Base-by-base conservation (phyloP, 2,113 vertebrate genomes). In the Coptodon rendalli region DNA sequence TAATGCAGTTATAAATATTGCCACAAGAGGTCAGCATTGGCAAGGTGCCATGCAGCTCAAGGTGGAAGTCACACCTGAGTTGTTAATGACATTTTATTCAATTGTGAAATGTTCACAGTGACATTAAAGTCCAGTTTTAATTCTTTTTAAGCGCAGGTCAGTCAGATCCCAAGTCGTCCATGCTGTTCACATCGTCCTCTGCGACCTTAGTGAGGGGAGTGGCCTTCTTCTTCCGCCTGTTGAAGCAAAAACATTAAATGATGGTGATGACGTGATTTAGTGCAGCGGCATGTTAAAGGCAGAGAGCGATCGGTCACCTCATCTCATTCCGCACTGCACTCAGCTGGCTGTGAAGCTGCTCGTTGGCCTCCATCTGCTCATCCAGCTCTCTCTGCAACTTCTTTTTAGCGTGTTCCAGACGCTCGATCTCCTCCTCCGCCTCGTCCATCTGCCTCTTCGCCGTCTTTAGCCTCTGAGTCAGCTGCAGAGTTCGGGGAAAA, bases 381-480 rank as follows among this genome's bases (percentile, higher is more conserved):
- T 99, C 98, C 92, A 98, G 92, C 40, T 99, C 98, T 93, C 99
- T 95, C 96, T 99, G 98, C 59, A 99, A 95, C 93, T 98, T 99
- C 96, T 98, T 99, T 87, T 97, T 98, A 1, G 94, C 88, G 52
- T 97, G 97, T 92, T 99, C 98, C 86, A 99, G 96, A 50, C 98
- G 95, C 95, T 99, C 98, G 7, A 99, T 99, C 95, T 99, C 98
- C 94, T 98, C 98, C 96, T 99, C 99, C 0, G 98, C 98, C 94
- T 98, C 98, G 57, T 99, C 98, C 90, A 99, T 97, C 95, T 99
- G 98, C 22, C 98, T 96, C 95, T 99, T 99, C 88, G 97, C 96
- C 2, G 97, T 97, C 94, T 98, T 99, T 96, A 99, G 93, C 63
- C 98, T 97, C 93, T 99, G 94, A 93, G 96, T 98, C 93, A 99